These are phyloP conservation scores for Solenopsis fugax DNA, from an alignment of 1,140 invertebrate genomes.

Conservation along the genomic window DNA sequence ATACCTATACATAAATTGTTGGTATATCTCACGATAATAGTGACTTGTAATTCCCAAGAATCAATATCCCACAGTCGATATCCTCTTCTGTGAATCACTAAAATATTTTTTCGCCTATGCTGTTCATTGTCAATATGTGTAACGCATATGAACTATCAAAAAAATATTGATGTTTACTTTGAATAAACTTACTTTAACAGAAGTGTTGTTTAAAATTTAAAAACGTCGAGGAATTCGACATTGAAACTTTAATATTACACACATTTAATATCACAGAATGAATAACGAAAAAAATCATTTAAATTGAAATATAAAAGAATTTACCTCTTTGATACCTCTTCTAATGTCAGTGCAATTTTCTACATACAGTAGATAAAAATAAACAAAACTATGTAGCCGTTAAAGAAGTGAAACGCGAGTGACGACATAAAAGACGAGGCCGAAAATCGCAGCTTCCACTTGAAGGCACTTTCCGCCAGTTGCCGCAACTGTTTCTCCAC, in stretches of 20 bases:
- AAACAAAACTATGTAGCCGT: background rate
- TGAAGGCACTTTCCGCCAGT: constrained; percentile 11
- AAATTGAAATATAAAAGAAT: background rate
- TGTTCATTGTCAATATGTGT: background rate
- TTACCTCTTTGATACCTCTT: background rate
- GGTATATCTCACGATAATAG: background rate
- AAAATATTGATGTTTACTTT: background rate
- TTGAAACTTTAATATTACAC: background rate
- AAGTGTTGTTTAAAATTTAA: background rate
- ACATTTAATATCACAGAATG: background rate
- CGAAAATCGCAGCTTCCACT: constrained; percentile 44
- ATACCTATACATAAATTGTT: background rate
- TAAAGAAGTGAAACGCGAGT: background rate
- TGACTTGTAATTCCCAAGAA: background rate
- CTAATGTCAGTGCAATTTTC: background rate
- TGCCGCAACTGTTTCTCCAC: constrained; percentile 69
- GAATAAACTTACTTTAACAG: background rate
- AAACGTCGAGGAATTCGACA: background rate
- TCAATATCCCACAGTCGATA: background rate
- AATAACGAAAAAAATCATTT: background rate
- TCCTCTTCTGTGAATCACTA: background rate
- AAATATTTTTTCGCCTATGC: background rate
- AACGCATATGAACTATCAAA: background rate
- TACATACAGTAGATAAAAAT: background rate
- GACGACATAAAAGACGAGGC: constrained; percentile 23